Percentiles rank a stretch among this genome's conserved stretches.
phyloP scores from a whole-genome alignment of 2,113 vertebrate species.

The Theristicus caerulescens region DNA sequence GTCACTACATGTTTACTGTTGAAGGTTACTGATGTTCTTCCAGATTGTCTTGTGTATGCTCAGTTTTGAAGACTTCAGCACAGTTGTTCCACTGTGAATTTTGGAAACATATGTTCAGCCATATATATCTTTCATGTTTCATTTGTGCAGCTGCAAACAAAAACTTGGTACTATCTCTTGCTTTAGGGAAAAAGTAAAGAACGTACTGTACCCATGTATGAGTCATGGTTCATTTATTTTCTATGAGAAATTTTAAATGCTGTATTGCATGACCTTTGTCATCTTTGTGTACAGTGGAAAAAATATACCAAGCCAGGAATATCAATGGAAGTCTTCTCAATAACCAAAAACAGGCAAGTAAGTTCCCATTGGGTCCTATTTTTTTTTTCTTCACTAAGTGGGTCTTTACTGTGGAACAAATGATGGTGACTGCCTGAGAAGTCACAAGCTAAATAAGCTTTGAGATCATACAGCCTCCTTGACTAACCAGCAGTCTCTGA shows the following conservation, averaged over 20 bases:
- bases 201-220: slow-evolving; percentile 49
- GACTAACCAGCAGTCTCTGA: not conserved
- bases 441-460: slow-evolving; percentile 41
- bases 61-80: not conserved
- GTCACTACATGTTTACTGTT: slow-evolving; percentile 47
- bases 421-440: slow-evolving; percentile 50
- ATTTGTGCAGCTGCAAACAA: slow-evolving; percentile 32
- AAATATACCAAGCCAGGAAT: slow-evolving; percentile 63
- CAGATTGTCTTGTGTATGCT: not conserved
- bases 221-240: slow-evolving; percentile 56
- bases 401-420: slow-evolving; percentile 46
- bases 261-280: slow-evolving; percentile 55
- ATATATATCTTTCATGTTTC: not conserved
- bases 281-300: slow-evolving; percentile 66
- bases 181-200: slow-evolving; percentile 28
- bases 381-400: not conserved
- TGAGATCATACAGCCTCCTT: not conserved
- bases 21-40: slow-evolving; percentile 41
- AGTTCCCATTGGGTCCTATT: not conserved
- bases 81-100: slow-evolving; percentile 11
- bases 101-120: slow-evolving; percentile 29
- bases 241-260: slow-evolving; percentile 55
- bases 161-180: slow-evolving; percentile 40
- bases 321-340: slow-evolving; percentile 56
- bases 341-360: slow-evolving; percentile 57